Evolutionary conservation across 2,888 invertebrate species (phyloP), one percentile per base, ranked within the genome.

Genomic region (Dynastes maya): DNA sequence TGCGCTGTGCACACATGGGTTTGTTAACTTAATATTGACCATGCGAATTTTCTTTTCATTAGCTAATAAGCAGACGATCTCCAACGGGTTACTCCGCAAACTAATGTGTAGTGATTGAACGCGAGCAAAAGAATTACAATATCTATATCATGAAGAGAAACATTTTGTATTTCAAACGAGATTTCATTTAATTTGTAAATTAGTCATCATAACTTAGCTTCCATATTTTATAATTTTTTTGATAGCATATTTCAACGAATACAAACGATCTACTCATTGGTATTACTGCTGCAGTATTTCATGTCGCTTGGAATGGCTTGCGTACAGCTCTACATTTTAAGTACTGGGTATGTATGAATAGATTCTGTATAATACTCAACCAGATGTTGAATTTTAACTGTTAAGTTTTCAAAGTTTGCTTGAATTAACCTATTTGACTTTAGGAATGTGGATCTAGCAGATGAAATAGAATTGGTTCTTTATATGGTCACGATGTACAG

Each of bases 301-400:
- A 32, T 64, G 32, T 32, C 64, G 0, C 64, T 64, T 29, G 64
- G 64, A 64, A 64, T 64, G 64, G 64, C 64, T 9, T 64, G 37
- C n/a, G 32, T 64, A 6, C 64, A 64, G 37, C 37, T 64, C 1
- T 64, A 64, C 5, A 64, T 64, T 37, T n/a, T 64, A 11, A 64
- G n/a, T 37, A 64, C 64, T 4, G 32, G 64, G 64, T 64, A 64
- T 11, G 64, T 32, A 55, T 32, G 29, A 6, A 64, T 11, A 8
- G 8, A 45, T 45, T 11, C 45, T 45, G 9, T 11, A 45, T 45
- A 63, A 5, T 51, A 63, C 63, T 16, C 63, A 32, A 22, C 29
- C 22, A 61, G 9, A 61, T 22, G 2, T 58, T n/a, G 58, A 29
- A 29, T 29, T 29, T 29, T 29, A 29, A 29, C 29, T 29, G 29